phyloP scores from a whole-genome alignment of 2,888 invertebrate genomes.

The Lepidochrysops patricia region DNA sequence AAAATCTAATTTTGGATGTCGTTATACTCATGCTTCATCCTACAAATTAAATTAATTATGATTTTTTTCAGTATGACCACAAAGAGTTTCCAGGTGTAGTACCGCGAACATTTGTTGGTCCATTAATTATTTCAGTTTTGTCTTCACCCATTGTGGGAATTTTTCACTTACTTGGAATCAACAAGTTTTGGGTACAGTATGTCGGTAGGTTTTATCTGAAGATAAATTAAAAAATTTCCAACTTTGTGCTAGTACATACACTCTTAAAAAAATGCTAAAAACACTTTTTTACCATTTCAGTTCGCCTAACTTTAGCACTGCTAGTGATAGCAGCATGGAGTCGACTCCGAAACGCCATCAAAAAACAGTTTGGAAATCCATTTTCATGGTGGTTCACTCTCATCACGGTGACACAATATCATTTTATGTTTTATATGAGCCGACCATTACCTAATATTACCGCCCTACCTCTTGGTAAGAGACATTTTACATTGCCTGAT shows the following conservation, averaged over 20 bases:
- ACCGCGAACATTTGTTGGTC: conserved; percentile 95
- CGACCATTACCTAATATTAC: conserved; percentile 96
- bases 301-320: conserved; percentile 85
- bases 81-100: conserved; percentile 98
- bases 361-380: conserved; percentile 83
- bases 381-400: conserved; percentile 88
- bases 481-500: conserved; percentile 16
- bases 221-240: neutral
- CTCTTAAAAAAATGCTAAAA: conserved; percentile 14
- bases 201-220: conserved; percentile 77
- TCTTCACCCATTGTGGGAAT: conserved; percentile 84
- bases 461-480: conserved; percentile 90
- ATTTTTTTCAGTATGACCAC: conserved; percentile 90
- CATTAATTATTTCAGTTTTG: conserved; percentile 84
- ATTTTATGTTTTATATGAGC: conserved; percentile 97
- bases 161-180: conserved; percentile 79
- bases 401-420: conserved; percentile 94
- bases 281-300: conserved; percentile 68
- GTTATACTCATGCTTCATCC: neutral
- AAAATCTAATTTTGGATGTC: conserved; percentile 64
- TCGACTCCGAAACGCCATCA: conserved; percentile 81
- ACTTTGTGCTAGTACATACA: neutral
- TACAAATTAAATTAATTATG: neutral
- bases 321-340: conserved; percentile 84
- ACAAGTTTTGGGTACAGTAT: conserved; percentile 92